Evolutionary conservation across 2,113 vertebrate species (phyloP), one percentile per base, ranked within the genome.

Genomic region (Ciconia boyciana): DNA sequence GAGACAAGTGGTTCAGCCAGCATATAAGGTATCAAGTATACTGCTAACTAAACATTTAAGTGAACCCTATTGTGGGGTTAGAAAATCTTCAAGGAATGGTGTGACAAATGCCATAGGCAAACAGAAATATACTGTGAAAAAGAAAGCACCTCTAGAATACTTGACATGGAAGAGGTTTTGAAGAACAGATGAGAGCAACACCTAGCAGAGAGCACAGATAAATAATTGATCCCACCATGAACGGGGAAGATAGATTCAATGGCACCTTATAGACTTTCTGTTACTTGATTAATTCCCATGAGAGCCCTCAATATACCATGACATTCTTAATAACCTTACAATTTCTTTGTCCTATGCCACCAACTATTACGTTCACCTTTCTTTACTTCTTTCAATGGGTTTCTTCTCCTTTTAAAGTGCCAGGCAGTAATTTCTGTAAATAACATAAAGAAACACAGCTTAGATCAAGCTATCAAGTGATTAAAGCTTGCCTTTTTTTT

Each of bases 111-210:
- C 32, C 64, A 77, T 3, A 83, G 65, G n/a, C 46, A 90, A 93
- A 92, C 57, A 82, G 41, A 91, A 95, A 92, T 41, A 80, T 4
- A 49, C 49, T 51, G 13, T 65, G 64, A 80, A 91, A 91, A 77
- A 94, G 44, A 83, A 80, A 93, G 32, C 16, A 85, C 22, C 66
- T 88, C 66, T 90, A 68, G 66, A 91, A 83, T 36, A 80, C 18
- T 72, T 89, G 75, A 82, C 24, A 68, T 20, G 8, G 75, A 79
- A 85, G 28, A 69, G 16, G 17, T 88, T 94, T 93, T 54, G 88
- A 85, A 85, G 74, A 95, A 36, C 28, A 92, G 66, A 87, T 74
- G n/a, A 96, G 62, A 93, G 49, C 76, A 93, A 81, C 22, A 66
- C 8, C 13, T 83, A 70, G 31, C 36, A 96, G 41, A 78, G 29